Evolutionary conservation across 2,113 vertebrate genomes (phyloP), one percentile per base, ranked within the genome.

Genomic region (Blennius ocellaris): DNA sequence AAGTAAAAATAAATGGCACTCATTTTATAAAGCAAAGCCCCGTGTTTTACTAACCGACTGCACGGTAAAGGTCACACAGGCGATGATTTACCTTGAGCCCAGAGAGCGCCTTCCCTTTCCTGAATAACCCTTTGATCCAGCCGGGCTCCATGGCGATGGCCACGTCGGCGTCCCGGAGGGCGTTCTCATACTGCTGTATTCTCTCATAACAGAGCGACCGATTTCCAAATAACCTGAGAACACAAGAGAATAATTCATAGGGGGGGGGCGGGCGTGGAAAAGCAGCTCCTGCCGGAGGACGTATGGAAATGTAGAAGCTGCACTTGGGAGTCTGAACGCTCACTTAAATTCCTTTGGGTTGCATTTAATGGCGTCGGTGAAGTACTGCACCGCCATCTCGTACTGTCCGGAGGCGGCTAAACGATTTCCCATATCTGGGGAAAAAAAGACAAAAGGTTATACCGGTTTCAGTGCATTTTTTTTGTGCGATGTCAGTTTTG

Each of bases 181-280:
- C 95, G 17, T 91, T 93, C 6, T 82, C 80, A 0, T 89, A 94
- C 4, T 92, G 82, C 54, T 88, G 86, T 63, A 96, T 75, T 55
- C 90, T 91, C 77, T 97, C 96, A 6, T 93, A 94, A 89, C 96
- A 97, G 67, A 94, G 95, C 0, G 97, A 97, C 0, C 95, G 94
- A 82, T 97, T 97, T 59, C 96, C 96, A 69, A 96, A 95, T 43
- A 97, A 90, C 78, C 96, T 97, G 78, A 0, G 3, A 75, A 8
- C 52, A 54, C 21, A 30, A 51, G 1, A 74, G 0, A 6, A 0
- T 7, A 45, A 2, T 10, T 3, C n/a, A 45, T 44, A 1, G 3
- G n/a, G n/a, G n/a, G n/a, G n/a, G n/a, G n/a, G n/a, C n/a, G n/a
- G 14, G 37, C 6, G 30, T 45, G 11, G 11, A 40, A 15, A 0